Conservation (phyloP, 2,888 invertebrate species). For the Drosophila tripunctata region DNA sequence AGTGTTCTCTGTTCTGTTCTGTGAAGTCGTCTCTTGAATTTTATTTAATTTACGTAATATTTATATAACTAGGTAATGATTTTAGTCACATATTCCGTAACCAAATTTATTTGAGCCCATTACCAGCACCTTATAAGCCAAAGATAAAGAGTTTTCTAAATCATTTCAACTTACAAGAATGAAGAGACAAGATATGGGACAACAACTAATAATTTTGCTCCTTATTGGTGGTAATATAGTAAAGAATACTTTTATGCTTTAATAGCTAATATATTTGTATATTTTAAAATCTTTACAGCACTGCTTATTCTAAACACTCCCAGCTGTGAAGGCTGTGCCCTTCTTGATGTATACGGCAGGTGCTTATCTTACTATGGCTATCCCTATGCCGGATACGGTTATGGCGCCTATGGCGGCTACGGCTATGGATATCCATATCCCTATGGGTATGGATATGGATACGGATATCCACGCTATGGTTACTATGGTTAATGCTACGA, state of each 20-base stretch:
- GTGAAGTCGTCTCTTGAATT: too few relatives aligned
- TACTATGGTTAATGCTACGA: neutral
- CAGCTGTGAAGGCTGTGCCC: neutral
- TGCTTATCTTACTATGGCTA: neutral
- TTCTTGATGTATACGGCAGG: too few relatives aligned
- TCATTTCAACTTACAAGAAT: neutral
- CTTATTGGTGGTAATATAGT: slow-evolving; percentile 2
- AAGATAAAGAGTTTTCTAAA: neutral
- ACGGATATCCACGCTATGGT: neutral
- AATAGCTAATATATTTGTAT: neutral
- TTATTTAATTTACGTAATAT: neutral
- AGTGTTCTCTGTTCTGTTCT: too few relatives aligned
- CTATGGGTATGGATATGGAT: neutral
- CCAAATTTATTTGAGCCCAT: neutral
- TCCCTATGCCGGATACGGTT: neutral
- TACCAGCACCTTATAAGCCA: neutral
- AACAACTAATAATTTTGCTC: neutral
- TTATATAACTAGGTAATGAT: neutral
- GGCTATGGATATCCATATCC: too few relatives aligned
- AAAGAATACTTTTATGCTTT: neutral
- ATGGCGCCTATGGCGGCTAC: neutral
- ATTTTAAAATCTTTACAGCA: neutral
- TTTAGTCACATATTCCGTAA: slow-evolving; percentile 3
- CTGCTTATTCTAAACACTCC: neutral
- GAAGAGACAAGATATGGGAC: neutral